A percentile compares a stretch with the other conserved stretches of the same genome.
Evolutionary conservation across 64 coral and sea anemone genomes (phyloP).

Genomic region (Dendronephthya gigantea): DNA sequence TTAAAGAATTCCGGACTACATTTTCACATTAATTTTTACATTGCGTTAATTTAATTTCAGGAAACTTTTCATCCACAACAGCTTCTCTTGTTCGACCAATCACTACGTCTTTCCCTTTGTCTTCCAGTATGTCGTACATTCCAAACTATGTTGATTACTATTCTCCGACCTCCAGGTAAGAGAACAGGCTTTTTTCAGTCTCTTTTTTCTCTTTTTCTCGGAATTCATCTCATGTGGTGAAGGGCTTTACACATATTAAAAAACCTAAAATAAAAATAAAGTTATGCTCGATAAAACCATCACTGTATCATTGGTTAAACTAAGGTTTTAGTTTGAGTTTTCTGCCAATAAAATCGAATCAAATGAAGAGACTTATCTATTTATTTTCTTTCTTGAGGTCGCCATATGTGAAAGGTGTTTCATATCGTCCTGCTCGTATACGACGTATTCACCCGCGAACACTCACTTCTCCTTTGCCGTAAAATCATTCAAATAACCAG

Average conservation of each 20-base stretch:
- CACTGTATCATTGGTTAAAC: background rate
- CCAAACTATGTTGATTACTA: constrained; percentile 99
- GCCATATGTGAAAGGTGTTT: background rate
- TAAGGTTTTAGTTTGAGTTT: background rate
- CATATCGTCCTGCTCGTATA: background rate
- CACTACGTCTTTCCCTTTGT: constrained; percentile 69
- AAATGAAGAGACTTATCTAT: background rate
- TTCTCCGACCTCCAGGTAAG: constrained; percentile 89
- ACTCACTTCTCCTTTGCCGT: background rate
- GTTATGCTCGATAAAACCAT: background rate
- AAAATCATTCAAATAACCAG: background rate
- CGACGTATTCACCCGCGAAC: background rate
- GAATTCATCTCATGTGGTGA: no score
- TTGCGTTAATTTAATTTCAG: background rate
- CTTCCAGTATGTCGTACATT: constrained; percentile 68
- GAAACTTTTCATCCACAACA: constrained; percentile 11
- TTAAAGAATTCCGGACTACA: no score
- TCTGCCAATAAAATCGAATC: background rate
- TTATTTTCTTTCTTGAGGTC: constrained; percentile 23
- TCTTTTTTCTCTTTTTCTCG: background rate
- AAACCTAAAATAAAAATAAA: background rate
- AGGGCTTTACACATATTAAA: no score
- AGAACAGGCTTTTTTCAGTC: background rate
- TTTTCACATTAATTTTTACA: no score
- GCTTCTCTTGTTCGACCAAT: constrained; percentile 48